Base-by-base conservation (phyloP, 1,140 invertebrate genomes). In the Leguminivora glycinivorella region DNA sequence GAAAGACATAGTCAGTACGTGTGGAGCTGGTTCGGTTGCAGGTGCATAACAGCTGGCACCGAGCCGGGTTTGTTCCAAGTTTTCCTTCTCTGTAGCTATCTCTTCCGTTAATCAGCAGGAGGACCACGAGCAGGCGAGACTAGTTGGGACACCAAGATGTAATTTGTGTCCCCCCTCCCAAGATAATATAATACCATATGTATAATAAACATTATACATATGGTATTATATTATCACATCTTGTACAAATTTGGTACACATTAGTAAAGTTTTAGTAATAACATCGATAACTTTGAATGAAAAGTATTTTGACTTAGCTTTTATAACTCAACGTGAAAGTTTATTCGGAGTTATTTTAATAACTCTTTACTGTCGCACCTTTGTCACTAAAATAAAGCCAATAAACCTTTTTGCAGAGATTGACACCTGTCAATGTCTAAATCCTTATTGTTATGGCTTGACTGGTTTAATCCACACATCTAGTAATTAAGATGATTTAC, bases 381-480 rank as follows among this genome's bases (percentile, higher is more conserved):
- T 63, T 29, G 26, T 63, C 58, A 63, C 14, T n/a, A 26, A 25
- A 29, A n/a, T 63, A 63, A n/a, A 63, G 58, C 34, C 58, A 63
- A 63, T 29, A 63, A 31, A 63, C 58, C 58, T 34, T 63, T 31
- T 31, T n/a, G 25, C 26, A 63, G 17, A 63, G 58, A 63, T 63
- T 60, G 56, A 60, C 56, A 26, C 26, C 29, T 63, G 29, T 22
- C 58, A 17, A 17, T 2, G 2, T 26, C 47, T 17, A 10, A 10
- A n/a, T 63, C 58, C 58, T 29, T 60, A 60, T 63, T 63, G 58
- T 63, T 63, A 63, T 26, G 58, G 58, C 58, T 63, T 63, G 58
- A 63, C 19, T 63, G 58, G 0, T 29, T 29, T 63, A 63, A 52
- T 7, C 47, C n/a, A 47, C 9, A 52, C 7, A 52, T 47, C 19